phyloP scores from a whole-genome alignment of 2,888 invertebrate genomes.

The Conchocele bisecta region DNA sequence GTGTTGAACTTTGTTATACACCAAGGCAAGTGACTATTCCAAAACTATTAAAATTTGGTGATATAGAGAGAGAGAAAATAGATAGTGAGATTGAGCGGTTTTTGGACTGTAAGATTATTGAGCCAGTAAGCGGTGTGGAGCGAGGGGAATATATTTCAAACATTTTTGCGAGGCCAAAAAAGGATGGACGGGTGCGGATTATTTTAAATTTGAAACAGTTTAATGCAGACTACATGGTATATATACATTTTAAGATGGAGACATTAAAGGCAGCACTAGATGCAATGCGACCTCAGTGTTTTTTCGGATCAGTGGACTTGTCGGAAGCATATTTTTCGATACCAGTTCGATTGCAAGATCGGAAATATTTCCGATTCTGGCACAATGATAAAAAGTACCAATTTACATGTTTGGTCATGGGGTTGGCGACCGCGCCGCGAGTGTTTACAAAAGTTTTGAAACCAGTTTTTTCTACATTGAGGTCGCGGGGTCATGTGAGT shows the following conservation, averaged over 20 bases:
- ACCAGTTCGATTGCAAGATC: not conserved
- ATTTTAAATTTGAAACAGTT: no score
- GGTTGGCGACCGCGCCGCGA: constrained; percentile 14
- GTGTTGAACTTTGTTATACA: no score
- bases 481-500: constrained; percentile 14
- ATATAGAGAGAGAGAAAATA: no score
- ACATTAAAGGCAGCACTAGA: constrained; percentile 6
- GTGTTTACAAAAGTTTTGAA: constrained; percentile 33
- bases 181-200: no score
- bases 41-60: no score
- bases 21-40: no score
- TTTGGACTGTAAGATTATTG: no score
- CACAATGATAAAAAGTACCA: constrained; percentile 22
- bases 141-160: no score
- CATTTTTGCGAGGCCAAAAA: no score
- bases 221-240: not conserved
- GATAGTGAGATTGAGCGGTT: no score
- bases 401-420: constrained; percentile 20
- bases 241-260: constrained; percentile 37
- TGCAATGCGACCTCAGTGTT: constrained; percentile 24
- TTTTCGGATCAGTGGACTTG: constrained; percentile 24
- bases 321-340: constrained; percentile 24
- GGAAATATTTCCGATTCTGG: constrained; percentile 24
- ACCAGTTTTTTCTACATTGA: constrained; percentile 24
- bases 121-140: no score